A percentile compares a stretch with the other conserved stretches of the same genome.
phyloP scores from a whole-genome alignment of 2,888 invertebrate species.

The Eupithecia abbreviata region DNA sequence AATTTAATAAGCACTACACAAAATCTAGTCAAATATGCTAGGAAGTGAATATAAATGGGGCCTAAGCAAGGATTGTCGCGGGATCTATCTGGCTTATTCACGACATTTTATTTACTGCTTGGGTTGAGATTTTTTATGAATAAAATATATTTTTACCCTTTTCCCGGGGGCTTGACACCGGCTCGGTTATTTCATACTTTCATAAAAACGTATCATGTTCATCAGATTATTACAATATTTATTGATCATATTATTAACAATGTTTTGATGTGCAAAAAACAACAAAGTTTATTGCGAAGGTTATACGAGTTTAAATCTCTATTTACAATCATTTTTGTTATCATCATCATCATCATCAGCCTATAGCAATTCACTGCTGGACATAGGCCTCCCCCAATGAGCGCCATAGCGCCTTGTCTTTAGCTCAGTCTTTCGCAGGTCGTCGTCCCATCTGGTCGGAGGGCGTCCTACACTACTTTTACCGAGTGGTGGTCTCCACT shows the following conservation, averaged over 20 bases:
- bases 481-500: too few species aligned
- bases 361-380: too few species aligned
- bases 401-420: too few species aligned
- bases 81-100: constrained; percentile 55
- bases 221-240: constrained; percentile 20
- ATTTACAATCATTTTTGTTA: too few species aligned
- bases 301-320: background rate
- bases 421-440: too few species aligned
- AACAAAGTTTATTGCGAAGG: background rate
- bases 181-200: constrained; percentile 27
- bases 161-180: constrained; percentile 23
- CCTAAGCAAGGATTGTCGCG: constrained; percentile 71
- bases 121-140: constrained; percentile 46
- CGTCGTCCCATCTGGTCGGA: too few species aligned
- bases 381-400: too few species aligned
- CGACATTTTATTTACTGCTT: constrained; percentile 44
- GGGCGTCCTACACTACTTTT: too few species aligned
- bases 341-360: too few species aligned
- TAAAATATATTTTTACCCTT: constrained; percentile 42
- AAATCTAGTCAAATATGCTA: constrained; percentile 46
- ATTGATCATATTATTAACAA: background rate
- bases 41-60: constrained; percentile 78
- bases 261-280: background rate
- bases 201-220: constrained; percentile 20
- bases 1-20: constrained; percentile 1